Evolutionary conservation across 2,797 vertebrate species (phyloP).

Genomic region (Leptodactylus fallax): DNA sequence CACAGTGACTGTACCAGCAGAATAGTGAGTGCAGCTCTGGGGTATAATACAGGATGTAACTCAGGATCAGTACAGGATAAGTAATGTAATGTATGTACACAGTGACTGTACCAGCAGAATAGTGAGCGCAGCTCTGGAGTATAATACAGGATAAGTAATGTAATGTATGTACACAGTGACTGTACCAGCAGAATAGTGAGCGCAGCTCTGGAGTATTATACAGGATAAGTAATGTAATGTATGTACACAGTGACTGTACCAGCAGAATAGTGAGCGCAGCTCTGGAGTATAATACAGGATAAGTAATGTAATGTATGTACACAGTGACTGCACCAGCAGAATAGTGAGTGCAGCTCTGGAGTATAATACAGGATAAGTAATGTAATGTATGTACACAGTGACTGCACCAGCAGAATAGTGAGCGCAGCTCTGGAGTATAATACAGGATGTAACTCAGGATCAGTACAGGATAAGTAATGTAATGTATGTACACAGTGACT

Average conservation of each 20-base stretch:
- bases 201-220: neutral
- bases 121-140: too few species aligned
- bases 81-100: neutral
- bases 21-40: too few species aligned
- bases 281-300: neutral
- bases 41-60: neutral
- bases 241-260: too few species aligned
- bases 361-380: neutral
- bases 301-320: neutral
- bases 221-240: neutral
- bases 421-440: too few species aligned
- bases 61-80: too few species aligned
- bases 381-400: neutral
- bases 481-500: neutral
- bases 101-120: neutral
- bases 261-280: too few species aligned
- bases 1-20: too few species aligned
- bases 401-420: too few species aligned
- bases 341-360: too few species aligned
- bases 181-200: too few species aligned
- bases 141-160: neutral
- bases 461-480: slow-evolving; percentile 9
- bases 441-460: too few species aligned
- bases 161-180: neutral
- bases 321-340: too few species aligned